Evolutionary conservation across 2,888 invertebrate species (phyloP), one percentile per base, ranked within the genome.

Genomic region (Paralinhomoeus sp.): DNA sequence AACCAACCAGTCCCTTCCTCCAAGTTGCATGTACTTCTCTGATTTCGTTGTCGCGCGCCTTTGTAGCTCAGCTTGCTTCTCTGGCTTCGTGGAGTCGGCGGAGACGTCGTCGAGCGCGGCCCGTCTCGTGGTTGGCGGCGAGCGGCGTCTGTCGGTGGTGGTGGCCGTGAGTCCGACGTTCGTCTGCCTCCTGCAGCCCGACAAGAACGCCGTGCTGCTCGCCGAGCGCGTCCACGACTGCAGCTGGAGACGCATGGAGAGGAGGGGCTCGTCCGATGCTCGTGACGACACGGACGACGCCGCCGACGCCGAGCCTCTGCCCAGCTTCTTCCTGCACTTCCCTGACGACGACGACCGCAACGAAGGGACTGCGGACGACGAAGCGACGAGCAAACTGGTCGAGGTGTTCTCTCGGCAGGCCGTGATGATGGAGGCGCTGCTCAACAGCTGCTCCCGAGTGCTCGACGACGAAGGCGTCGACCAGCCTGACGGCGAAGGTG

Each of bases 291-390:
- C 22, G 15, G 18, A 7, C 40, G 24, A 79, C 57, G 76, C 77
- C 56, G 78, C 81, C 60, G 70, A 69, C 57, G 72, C 74, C 21
- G 80, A 85, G 61, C 81, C 83, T 58, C 70, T 84, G 52, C 85
- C 87, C 12, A 87, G 85, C 62, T 72, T 91, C 49, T 85, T 85
- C 65, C 68, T 89, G 20, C 87, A 89, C 68, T 83, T 83, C 62
- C 73, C 56, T 2, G 20, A 36, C 24, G 22, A 23, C n/a, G 37
- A 37, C 18, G 15, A n/a, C 43, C 40, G 38, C 13, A 68, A 76
- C 21, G 66, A 77, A 38, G 77, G 79, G 34, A 24, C 22, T 24
- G 39, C 12, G 15, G 39, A 24, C 2, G 13, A 5, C 7, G 39
- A 39, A 7, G 15, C 17, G 23, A 9, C 7, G 13, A n/a, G 78